Conservation (phyloP, 2,888 invertebrate species). For the Tetanocera ferruginea region DNA sequence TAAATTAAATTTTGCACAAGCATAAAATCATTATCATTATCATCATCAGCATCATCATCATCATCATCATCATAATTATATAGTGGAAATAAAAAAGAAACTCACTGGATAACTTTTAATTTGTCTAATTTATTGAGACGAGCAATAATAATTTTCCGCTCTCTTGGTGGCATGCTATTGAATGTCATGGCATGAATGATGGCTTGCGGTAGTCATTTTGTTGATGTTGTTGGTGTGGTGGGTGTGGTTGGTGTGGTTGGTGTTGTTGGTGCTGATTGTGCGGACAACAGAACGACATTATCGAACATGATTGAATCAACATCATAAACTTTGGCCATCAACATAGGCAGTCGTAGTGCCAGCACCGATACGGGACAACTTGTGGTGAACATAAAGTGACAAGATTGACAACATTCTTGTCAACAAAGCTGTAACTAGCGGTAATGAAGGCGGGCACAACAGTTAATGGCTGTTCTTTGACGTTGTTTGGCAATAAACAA, state of each 20-base stretch:
- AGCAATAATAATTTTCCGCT: slow-evolving; percentile 23
- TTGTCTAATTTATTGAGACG: slow-evolving; percentile 29
- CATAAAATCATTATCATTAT: neutral
- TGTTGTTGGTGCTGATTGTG: neutral
- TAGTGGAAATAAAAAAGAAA: too few relatives aligned
- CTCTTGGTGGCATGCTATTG: neutral
- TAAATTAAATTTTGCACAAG: too few relatives aligned
- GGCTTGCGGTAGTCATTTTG: neutral
- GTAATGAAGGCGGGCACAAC: too few relatives aligned
- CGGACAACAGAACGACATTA: neutral
- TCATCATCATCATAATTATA: too few relatives aligned
- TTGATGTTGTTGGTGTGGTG: neutral
- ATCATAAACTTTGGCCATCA: slow-evolving; percentile 7
- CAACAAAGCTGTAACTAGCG: too few relatives aligned
- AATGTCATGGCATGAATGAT: too few relatives aligned
- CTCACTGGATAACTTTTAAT: neutral
- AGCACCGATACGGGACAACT: too few relatives aligned
- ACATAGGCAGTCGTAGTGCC: neutral
- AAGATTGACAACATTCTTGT: too few relatives aligned
- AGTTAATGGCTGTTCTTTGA: too few relatives aligned
- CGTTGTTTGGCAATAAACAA: too few relatives aligned
- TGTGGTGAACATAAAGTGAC: too few relatives aligned
- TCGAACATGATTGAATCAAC: slow-evolving; percentile 16
- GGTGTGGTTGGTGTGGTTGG: neutral
- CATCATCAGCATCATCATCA: too few relatives aligned